A percentile compares a stretch with the other conserved stretches of the same genome.
These are phyloP conservation scores for Drosophila miranda DNA, from an alignment of 1,140 invertebrate species.

Conservation along the genomic window DNA sequence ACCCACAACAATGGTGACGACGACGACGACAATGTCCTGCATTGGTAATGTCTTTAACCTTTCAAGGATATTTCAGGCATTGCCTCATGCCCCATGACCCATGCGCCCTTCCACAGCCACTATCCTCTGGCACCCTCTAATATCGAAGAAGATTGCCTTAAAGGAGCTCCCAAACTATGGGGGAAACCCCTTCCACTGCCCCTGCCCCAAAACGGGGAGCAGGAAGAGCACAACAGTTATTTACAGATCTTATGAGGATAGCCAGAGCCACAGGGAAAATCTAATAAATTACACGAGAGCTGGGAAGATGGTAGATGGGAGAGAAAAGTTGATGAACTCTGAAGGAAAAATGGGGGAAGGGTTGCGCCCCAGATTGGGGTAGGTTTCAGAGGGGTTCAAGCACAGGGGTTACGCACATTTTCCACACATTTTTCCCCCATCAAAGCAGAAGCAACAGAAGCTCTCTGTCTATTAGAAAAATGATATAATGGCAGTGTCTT, in stretches of 20 bases:
- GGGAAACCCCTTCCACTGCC: constrained; percentile 7
- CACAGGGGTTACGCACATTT: constrained; percentile 43
- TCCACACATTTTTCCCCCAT: neutral
- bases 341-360: constrained; percentile 7
- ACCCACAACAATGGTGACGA: constrained; percentile 12
- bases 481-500: constrained; percentile 49
- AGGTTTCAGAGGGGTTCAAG: constrained; percentile 7
- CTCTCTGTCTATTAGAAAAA: constrained; percentile 42
- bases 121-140: constrained; percentile 1
- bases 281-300: constrained; percentile 63
- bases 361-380: neutral
- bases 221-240: constrained; percentile 34
- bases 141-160: constrained; percentile 48
- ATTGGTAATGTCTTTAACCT: constrained; percentile 78
- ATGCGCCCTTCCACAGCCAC: neutral
- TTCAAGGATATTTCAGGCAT: constrained; percentile 77
- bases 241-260: constrained; percentile 73
- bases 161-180: constrained; percentile 18
- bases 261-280: constrained; percentile 58
- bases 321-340: constrained; percentile 73
- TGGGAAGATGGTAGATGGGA: constrained; percentile 6
- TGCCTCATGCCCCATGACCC: constrained; percentile 34
- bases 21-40: constrained; percentile 57
- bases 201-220: neutral
- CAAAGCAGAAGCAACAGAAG: neutral